Base-by-base conservation (phyloP, 2,113 vertebrate species). In the Pollachius pollachius region DNA sequence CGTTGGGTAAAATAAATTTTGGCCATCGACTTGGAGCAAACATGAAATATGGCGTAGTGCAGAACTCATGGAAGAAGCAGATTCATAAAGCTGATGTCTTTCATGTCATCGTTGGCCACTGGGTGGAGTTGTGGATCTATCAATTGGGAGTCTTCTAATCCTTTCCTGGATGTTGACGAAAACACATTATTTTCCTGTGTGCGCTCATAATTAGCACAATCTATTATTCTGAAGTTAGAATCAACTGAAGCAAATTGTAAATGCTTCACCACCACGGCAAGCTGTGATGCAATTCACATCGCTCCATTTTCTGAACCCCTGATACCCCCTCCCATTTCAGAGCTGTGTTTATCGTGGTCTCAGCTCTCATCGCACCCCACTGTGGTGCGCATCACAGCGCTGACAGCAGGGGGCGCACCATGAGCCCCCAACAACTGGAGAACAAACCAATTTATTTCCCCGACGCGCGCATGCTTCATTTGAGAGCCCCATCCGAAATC, bases 401-500 rank as follows among this genome's bases (percentile, higher is more conserved):
- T 1, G 34, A 25, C 84, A 76, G 72, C 80, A 84, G 85, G 81
- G 82, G 89, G 84, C 78, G 66, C 77, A 77, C 77, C 16, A 34
- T 62, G 48, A 65, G n/a, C 25, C 69, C 41, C 41, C 41, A 48
- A n/a, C 27, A 17, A 41, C 73, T 37, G 58, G 58, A 75, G 73
- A 84, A 66, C 75, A 75, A 85, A 78, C 79, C 82, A 82, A 82
- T 85, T 84, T 80, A 75, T 86, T 82, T 81, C 65, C 65, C 62
- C 59, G 60, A 72, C 72, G 84, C 75, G 73, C 74, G 18, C 70
- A 54, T 6, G 75, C 77, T 84, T 89, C 85, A 75, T 85, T 74
- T 73, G 81, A 87, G 83, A 85, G 73, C 73, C 84, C 41, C 81
- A 80, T 82, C 84, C 80, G 74, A 89, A 81, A 75, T 75, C 76